Conservation (phyloP, 2,113 vertebrate species). For the Progne subis region DNA sequence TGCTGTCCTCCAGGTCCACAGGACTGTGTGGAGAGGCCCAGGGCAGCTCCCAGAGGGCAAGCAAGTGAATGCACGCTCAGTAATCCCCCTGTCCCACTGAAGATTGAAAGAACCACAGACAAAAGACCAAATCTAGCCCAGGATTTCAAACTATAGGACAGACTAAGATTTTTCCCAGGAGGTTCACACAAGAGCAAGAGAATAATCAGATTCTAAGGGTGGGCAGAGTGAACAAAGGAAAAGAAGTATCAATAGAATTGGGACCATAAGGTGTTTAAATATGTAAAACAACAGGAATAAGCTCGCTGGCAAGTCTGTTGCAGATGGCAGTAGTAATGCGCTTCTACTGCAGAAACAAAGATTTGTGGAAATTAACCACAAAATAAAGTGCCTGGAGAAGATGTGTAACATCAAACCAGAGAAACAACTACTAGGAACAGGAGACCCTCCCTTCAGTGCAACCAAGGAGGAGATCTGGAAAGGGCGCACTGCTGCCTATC, state of each 20-base stretch:
- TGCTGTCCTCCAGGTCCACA: not conserved
- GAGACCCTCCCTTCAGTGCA: not conserved
- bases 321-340: rapidly evolving
- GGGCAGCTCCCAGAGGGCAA: rapidly evolving
- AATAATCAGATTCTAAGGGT: not conserved
- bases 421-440: not conserved
- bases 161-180: not conserved
- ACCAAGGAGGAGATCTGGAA: not conserved
- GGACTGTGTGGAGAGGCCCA: rapidly evolving
- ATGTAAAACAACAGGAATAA: not conserved
- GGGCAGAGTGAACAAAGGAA: not conserved
- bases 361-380: not conserved
- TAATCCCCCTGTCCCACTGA: rapidly evolving
- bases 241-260: not conserved
- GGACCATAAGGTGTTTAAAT: not conserved
- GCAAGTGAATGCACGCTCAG: rapidly evolving
- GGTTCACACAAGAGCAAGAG: not conserved
- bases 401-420: not conserved
- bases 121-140: not conserved
- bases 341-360: not conserved
- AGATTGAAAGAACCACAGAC: not conserved
- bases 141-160: not conserved
- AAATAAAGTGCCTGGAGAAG: not conserved
- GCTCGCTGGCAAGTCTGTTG: not conserved
- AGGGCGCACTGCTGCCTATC: rapidly evolving